Conservation (phyloP, 2,797 vertebrate genomes). For the Chiroxiphia lanceolata region DNA sequence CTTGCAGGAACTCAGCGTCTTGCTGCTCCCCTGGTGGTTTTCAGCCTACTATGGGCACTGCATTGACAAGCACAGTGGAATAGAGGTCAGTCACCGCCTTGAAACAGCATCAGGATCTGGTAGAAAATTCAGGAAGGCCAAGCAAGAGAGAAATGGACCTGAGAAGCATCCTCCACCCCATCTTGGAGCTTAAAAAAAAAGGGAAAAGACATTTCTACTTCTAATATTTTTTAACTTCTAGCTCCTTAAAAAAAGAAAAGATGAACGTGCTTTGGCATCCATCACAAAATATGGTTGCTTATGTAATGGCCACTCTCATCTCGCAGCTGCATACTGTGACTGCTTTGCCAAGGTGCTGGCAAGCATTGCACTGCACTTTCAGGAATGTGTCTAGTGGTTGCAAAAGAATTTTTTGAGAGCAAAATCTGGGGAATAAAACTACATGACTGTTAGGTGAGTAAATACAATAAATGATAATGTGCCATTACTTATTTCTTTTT, state of each 20-base stretch:
- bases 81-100: not conserved
- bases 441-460: not conserved
- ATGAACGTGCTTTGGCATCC: not conserved
- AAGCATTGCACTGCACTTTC: not conserved
- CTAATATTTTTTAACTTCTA: not conserved
- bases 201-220: not conserved
- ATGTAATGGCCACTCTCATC: not conserved
- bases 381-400: not conserved
- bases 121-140: not conserved
- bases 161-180: not conserved
- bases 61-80: fast-evolving
- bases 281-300: not conserved
- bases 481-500: not conserved
- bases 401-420: not conserved
- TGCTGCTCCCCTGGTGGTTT: not conserved
- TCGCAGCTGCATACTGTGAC: fast-evolving
- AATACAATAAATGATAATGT: not conserved
- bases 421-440: not conserved
- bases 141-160: not conserved
- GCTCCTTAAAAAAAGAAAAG: not conserved
- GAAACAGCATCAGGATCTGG: not conserved
- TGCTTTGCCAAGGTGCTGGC: not conserved
- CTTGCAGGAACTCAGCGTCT: not conserved
- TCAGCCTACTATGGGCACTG: not conserved
- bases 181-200: not conserved